Base-by-base conservation (phyloP, 2,113 vertebrate genomes). In the Aldabrachelys gigantea region DNA sequence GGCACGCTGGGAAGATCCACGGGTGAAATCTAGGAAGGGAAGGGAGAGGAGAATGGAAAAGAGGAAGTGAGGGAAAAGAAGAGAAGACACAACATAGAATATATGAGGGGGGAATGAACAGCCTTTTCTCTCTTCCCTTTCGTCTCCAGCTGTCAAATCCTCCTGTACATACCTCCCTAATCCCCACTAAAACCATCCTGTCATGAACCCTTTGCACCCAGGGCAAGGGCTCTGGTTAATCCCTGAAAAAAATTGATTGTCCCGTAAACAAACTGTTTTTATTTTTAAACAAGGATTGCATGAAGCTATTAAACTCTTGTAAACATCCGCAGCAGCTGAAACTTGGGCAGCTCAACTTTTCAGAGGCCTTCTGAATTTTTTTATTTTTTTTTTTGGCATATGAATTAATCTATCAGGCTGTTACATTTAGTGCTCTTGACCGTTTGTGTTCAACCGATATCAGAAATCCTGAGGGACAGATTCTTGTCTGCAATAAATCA, bases 261-360 rank as follows among this genome's bases (percentile, higher is more conserved):
- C 80, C 85, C 96, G 47, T 94, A 94, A 94, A 91, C 88, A 88
- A 94, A 94, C 44, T 94, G 90, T 50, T 92, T 22, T 44, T 44
- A 78, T 93, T 96, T 97, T 89, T 57, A 88, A 92, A 82, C 89
- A 89, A 93, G 85, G 81, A 44, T 81, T 81, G 79, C 89, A 81
- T 88, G 79, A 95, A 96, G 93, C 95, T 79, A 95, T 88, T 94
- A 86, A 94, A 94, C 89, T 93, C 88, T 83, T 93, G 65, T 92
- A 95, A 96, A 88, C 92, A 75, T 85, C 89, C 85, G 84, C 94
- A 88, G 92, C 75, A 94, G 82, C 57, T 96, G 88, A 83, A 84
- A 76, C 78, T 91, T 96, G 84, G 53, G 91, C 85, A 75, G 44
- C 53, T 69, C 62, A 38, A 82, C 80, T 78, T 96, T 96, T 78